Base-by-base conservation (phyloP, 1,140 invertebrate species). In the Drosophila carrolli region DNA sequence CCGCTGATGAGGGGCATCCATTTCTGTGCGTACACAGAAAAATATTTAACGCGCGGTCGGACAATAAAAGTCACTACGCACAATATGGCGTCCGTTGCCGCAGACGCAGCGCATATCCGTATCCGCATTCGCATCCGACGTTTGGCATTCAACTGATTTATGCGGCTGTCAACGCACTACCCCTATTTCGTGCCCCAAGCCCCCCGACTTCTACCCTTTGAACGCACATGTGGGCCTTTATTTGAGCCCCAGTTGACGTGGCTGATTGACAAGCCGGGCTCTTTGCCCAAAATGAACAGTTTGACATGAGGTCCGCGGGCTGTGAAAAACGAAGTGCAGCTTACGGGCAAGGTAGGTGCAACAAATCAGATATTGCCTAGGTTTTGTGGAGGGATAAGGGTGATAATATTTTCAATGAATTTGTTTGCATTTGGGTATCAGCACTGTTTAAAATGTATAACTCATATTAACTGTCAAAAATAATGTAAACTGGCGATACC, bases 261-360 rank as follows among this genome's bases (percentile, higher is more conserved):
- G 63, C 60, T 86, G 83, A 86, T 86, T 86, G 83, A 86, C 83
- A 86, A 88, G 83, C 83, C 79, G 79, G 76, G 72, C 67, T 80
- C 74, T 83, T 86, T 80, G 84, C 75, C 63, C 56, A 88, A 86
- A 86, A 88, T 88, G 79, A 79, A 86, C 79, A 81, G 72, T 74
- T 83, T 83, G 83, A 70, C 75, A 67, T 77, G 83, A 43, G 79
- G 79, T 77, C 63, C 57, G 48, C 46, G 41, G 63, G 54, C 46
- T 59, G 40, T 14, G 48, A 38, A 57, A 35, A 58, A 9, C n/a
- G 29, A 27, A 29, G 35, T 11, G 23, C 35, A 14, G 51, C 14
- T 48, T 55, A 13, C 9, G 38, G 19, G 29, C n/a, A 14, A 6
- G 27, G n/a, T 19, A n/a, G 16, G 27, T 32, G 16, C 29, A n/a